Percentiles rank a stretch among this genome's conserved stretches.
These are phyloP conservation scores for Zosterops lateralis DNA, from an alignment of 2,113 vertebrate genomes.

Conservation along the genomic window DNA sequence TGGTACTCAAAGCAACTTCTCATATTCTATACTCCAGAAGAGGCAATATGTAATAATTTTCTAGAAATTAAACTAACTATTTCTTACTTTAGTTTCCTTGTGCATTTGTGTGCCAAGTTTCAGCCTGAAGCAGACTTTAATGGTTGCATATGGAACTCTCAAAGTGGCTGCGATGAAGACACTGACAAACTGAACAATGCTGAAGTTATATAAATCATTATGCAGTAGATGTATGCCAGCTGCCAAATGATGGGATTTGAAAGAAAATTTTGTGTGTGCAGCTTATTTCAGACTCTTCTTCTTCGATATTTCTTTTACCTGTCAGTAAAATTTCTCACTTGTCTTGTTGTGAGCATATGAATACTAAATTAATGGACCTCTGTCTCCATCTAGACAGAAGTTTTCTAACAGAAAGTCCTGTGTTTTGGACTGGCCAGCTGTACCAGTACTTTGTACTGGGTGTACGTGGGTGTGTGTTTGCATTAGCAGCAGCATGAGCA, in stretches of 20 bases:
- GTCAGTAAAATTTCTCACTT: neutral
- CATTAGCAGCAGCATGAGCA: neutral
- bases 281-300: neutral
- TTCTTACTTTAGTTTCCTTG: neutral
- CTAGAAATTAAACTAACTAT: slow-evolving; percentile 17
- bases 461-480: neutral
- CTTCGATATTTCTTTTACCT: neutral
- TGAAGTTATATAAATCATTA: neutral
- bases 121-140: slow-evolving; percentile 20
- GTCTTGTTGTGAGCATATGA: neutral
- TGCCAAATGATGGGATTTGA: neutral
- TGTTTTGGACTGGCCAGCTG: neutral
- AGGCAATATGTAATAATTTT: neutral
- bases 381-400: neutral
- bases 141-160: neutral
- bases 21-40: neutral
- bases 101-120: neutral
- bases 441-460: neutral
- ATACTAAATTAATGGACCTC: neutral
- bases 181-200: neutral
- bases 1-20: neutral
- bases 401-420: neutral
- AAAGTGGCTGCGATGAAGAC: neutral
- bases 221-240: neutral
- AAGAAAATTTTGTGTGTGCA: neutral